Base-by-base conservation (phyloP, 2,888 invertebrate species). In the Mythimna albipuncta region DNA sequence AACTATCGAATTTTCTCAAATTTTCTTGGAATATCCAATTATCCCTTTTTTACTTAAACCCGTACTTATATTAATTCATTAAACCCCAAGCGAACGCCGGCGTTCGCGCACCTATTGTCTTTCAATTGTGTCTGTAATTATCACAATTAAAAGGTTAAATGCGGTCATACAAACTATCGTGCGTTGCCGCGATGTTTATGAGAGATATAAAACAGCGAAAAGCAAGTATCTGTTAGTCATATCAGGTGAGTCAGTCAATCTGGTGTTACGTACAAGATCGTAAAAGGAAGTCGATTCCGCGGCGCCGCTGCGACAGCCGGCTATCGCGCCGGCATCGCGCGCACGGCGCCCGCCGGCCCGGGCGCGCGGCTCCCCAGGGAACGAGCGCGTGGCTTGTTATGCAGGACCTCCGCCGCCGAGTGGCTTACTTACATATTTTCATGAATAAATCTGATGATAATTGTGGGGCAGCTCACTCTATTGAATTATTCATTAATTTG, bases 171-270 rank as follows among this genome's bases (percentile, higher is more conserved):
- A 38, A 64, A 52, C 6, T 38, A 57, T 38, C 38, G 16, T 21
- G 47, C 11, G 54, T 54, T 52, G 6, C 59, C 26, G 10, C 61
- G 41, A 57, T 79, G 72, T 79, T 82, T 77, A 77, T 54, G 61
- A 63, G 52, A 21, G 19, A 54, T 64, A 77, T 74, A 84, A 85
- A 77, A 59, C 62, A 76, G 68, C 69, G 47, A 58, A 52, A 61
- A 69, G 44, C 38, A 57, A 64, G 52, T 80, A 83, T 81, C 83
- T 72, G 54, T 73, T 68, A 64, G 79, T n/a, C n/a, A n/a, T n/a
- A 84, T 82, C 83, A 75, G 79, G 76, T 84, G 64, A 69, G 64
- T 64, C 35, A 59, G 57, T 41, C 55, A 35, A 64, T 64, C 69
- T 64, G 44, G 72, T 67, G 52, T n/a, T 63, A 66, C 59, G 68